These are phyloP conservation scores for Brachionus asplanchnoidis DNA, from an alignment of 1,140 invertebrate genomes.

Conservation along the genomic window DNA sequence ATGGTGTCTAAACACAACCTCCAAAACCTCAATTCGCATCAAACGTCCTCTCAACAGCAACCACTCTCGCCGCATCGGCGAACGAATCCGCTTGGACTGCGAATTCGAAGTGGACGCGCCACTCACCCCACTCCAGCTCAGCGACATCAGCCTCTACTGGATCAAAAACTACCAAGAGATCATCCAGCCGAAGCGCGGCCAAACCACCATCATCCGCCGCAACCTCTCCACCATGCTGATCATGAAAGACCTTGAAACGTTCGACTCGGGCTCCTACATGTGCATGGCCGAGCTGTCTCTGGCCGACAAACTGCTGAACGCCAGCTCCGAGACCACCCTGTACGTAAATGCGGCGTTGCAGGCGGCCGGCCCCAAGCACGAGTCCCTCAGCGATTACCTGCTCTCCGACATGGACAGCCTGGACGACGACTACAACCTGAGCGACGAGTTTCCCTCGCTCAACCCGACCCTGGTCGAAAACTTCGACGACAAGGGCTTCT, in stretches of 20 bases:
- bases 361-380: neutral
- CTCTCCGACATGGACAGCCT: neutral
- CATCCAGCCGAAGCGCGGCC: neutral
- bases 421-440: neutral
- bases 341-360: neutral
- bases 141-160: slow-evolving; percentile 25
- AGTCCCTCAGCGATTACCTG: neutral
- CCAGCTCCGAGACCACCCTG: slow-evolving; percentile 17
- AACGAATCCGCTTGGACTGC: slow-evolving; percentile 31
- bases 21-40: neutral
- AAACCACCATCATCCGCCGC: neutral
- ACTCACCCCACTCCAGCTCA: neutral
- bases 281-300: neutral
- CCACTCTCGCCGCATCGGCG: neutral
- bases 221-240: slow-evolving; percentile 1
- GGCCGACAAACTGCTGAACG: neutral
- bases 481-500: slow-evolving; percentile 53
- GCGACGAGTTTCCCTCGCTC: slow-evolving; percentile 35
- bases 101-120: neutral
- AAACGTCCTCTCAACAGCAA: neutral
- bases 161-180: slow-evolving; percentile 40
- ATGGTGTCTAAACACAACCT: neutral
- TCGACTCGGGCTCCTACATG: slow-evolving; percentile 28
- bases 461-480: slow-evolving; percentile 37
- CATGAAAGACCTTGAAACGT: slow-evolving; percentile 26